Conservation (phyloP, 1,140 invertebrate genomes). For the Drosophila ohnishii region DNA sequence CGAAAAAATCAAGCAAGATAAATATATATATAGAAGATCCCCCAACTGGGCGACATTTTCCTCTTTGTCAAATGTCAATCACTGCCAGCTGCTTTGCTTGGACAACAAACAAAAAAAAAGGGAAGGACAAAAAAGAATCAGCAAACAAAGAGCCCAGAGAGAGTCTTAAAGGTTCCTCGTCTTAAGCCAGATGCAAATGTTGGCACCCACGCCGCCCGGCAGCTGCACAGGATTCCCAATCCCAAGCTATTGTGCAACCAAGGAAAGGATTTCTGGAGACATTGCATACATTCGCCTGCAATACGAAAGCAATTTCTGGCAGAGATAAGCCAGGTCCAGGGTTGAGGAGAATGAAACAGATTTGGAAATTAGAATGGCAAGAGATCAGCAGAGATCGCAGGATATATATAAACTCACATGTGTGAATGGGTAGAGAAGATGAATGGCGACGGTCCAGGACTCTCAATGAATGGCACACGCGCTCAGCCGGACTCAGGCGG, state of each 20-base stretch:
- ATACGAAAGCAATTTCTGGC: slow-evolving; percentile 50
- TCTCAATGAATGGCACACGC: slow-evolving; percentile 42
- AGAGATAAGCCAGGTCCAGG: slow-evolving; percentile 43
- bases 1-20: too few relatives aligned
- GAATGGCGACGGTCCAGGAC: slow-evolving; percentile 8
- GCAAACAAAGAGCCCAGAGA: slow-evolving; percentile 9
- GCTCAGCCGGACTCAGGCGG: slow-evolving; percentile 14
- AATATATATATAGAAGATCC: neutral
- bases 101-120: neutral
- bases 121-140: neutral
- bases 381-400: slow-evolving; percentile 14
- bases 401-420: neutral
- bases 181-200: slow-evolving; percentile 53
- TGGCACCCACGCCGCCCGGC: slow-evolving; percentile 43
- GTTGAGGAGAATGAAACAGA: slow-evolving; percentile 14
- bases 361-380: slow-evolving; percentile 46
- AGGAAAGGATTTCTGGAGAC: slow-evolving; percentile 46
- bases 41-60: slow-evolving; percentile 8
- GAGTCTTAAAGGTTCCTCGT: slow-evolving; percentile 26
- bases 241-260: slow-evolving; percentile 26
- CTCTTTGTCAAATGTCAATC: slow-evolving; percentile 32
- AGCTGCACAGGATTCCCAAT: slow-evolving; percentile 13
- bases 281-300: slow-evolving; percentile 57
- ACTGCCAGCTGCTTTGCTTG: slow-evolving; percentile 12
- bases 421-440: slow-evolving; percentile 15